phyloP scores from a whole-genome alignment of 92 coral and sea anemone species.

The Heteractis magnifica region DNA sequence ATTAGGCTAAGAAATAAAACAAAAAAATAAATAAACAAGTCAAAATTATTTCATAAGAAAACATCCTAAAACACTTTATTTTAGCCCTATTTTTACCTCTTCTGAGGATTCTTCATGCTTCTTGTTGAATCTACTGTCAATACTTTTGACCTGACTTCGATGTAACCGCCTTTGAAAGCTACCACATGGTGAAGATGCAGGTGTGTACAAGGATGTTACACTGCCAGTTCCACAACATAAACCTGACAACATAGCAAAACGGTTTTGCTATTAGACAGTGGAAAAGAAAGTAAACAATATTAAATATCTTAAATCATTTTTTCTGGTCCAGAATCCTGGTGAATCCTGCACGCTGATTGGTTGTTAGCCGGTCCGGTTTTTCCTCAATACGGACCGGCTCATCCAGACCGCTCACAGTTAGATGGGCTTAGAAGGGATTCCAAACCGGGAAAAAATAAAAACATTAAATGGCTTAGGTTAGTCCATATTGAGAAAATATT shows the following conservation, averaged over 20 bases:
- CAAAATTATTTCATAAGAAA: neutral
- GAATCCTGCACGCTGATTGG: too few relatives aligned
- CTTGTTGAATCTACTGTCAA: constrained; percentile 78
- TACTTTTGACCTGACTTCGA: constrained; percentile 89
- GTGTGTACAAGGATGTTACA: constrained; percentile 38
- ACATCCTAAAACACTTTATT: neutral
- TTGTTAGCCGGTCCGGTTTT: too few relatives aligned
- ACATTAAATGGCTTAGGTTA: too few relatives aligned
- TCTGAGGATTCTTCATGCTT: constrained; percentile 68
- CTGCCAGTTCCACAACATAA: constrained; percentile 42
- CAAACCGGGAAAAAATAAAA: too few relatives aligned
- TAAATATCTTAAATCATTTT: too few relatives aligned
- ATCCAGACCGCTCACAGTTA: too few relatives aligned
- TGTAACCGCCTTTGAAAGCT: constrained; percentile 86
- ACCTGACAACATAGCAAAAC: neutral
- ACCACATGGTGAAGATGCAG: constrained; percentile 81
- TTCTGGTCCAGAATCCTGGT: too few relatives aligned
- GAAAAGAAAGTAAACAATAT: too few relatives aligned
- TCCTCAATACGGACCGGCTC: too few relatives aligned
- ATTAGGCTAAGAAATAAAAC: constrained; percentile 12
- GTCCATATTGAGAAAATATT: too few relatives aligned
- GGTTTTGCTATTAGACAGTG: too few relatives aligned
- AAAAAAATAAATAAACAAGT: neutral
- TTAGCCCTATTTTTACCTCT: constrained; percentile 51
- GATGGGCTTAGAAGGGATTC: too few relatives aligned